A percentile compares a stretch with the other conserved stretches of the same genome.
These are phyloP conservation scores for Dryocosmus kuriphilus DNA, from an alignment of 2,888 invertebrate genomes.

Conservation along the genomic window DNA sequence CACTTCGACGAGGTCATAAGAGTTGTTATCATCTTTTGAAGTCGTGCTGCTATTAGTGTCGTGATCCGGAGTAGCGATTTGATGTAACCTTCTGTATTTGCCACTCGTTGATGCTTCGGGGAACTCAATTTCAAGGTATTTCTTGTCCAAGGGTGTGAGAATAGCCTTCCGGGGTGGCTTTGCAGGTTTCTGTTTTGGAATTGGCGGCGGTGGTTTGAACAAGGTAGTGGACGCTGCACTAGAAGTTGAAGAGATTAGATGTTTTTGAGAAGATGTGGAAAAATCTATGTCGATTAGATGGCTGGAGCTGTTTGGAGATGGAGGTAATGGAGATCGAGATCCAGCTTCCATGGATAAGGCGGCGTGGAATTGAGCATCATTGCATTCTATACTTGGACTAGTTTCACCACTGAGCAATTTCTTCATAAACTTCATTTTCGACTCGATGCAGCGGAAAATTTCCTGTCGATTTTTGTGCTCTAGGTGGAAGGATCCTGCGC, in stretches of 20 bases:
- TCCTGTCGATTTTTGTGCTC: constrained; percentile 91
- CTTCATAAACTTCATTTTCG: constrained; percentile 93
- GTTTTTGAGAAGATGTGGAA: constrained; percentile 70
- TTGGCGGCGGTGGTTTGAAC: constrained; percentile 77
- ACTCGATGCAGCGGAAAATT: constrained; percentile 88
- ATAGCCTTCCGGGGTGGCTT: constrained; percentile 82
- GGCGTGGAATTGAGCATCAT: constrained; percentile 87
- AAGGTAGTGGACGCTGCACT: constrained; percentile 63
- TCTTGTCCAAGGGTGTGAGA: constrained; percentile 70
- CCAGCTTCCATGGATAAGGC: constrained; percentile 89
- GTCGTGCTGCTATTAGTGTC: constrained; percentile 9
- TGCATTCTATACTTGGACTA: constrained; percentile 80
- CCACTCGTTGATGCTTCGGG: constrained; percentile 79
- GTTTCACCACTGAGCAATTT: constrained; percentile 87
- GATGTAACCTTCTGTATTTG: constrained; percentile 80
- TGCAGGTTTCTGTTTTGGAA: constrained; percentile 81
- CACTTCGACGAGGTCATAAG: constrained; percentile 88
- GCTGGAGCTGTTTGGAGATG: constrained; percentile 80
- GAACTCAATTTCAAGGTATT: constrained; percentile 76
- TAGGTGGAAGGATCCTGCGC: constrained; percentile 89
- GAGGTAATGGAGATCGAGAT: constrained; percentile 89
- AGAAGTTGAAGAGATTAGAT: constrained; percentile 57
- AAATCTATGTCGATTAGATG: constrained; percentile 78
- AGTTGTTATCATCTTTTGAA: constrained; percentile 78
- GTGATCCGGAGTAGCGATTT: constrained; percentile 74